phyloP scores from a whole-genome alignment of 2,113 vertebrate species.

The Aphelocoma coerulescens region DNA sequence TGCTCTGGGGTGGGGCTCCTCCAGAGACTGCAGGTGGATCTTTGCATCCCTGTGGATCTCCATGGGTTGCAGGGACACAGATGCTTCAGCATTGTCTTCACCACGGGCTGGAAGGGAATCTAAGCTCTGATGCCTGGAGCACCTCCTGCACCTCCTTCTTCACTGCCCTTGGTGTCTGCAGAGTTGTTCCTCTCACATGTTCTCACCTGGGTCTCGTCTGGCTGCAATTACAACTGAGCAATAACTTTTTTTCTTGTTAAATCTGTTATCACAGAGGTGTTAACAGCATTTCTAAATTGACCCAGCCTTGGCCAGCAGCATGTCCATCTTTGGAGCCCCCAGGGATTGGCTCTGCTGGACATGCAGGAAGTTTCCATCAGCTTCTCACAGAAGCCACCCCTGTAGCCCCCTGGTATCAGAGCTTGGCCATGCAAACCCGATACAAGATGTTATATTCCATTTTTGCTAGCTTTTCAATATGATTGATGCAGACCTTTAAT shows the following conservation, averaged over 20 bases:
- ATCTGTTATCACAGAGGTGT: background rate
- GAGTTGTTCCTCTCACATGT: fast-evolving
- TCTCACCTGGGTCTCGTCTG: background rate
- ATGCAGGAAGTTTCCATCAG: background rate
- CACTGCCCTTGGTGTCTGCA: background rate
- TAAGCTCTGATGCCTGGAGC: background rate
- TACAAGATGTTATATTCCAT: slow-evolving; percentile 1
- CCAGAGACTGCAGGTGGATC: background rate
- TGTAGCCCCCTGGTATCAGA: background rate
- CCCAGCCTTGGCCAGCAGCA: background rate
- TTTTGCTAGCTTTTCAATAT: slow-evolving; percentile 57
- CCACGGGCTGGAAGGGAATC: fast-evolving
- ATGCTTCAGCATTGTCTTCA: no score
- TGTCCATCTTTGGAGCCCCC: background rate
- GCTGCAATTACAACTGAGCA: fast-evolving
- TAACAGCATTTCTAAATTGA: background rate
- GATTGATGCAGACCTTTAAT: slow-evolving; percentile 47
- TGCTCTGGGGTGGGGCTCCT: background rate
- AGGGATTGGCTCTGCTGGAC: background rate
- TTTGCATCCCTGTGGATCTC: background rate
- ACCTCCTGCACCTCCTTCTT: background rate
- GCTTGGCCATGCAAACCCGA: background rate
- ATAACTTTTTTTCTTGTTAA: background rate
- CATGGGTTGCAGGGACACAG: background rate
- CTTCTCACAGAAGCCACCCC: background rate